These are phyloP conservation scores for Pseudachorutes palmiensis DNA, from an alignment of 1,140 invertebrate species.

Conservation along the genomic window DNA sequence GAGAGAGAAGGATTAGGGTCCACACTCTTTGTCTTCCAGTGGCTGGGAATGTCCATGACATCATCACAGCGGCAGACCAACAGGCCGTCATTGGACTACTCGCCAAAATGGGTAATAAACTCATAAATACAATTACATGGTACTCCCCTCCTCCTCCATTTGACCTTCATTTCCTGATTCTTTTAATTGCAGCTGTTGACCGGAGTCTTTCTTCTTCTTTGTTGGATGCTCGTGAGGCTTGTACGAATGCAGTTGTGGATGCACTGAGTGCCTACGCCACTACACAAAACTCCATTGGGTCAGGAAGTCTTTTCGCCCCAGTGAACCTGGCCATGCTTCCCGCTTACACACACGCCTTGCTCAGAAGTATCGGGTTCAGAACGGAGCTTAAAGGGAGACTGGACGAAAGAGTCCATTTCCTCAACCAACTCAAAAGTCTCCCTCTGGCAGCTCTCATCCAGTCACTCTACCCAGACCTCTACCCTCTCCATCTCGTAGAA, in stretches of 20 bases:
- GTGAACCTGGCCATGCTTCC: constrained; percentile 70
- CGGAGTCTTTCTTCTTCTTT: constrained; percentile 74
- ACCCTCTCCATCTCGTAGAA: constrained; percentile 72
- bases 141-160: not conserved
- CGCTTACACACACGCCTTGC: constrained; percentile 76
- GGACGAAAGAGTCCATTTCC: constrained; percentile 85
- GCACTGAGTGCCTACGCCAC: constrained; percentile 72
- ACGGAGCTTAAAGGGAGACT: constrained; percentile 74
- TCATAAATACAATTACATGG: not conserved
- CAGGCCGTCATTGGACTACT: constrained; percentile 86
- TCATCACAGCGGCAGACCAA: constrained; percentile 88
- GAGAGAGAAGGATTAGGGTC: constrained; percentile 92
- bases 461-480: constrained; percentile 85
- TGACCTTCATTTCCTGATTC: constrained; percentile 26
- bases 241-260: constrained; percentile 91
- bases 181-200: constrained; percentile 68
- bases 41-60: constrained; percentile 68
- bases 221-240: constrained; percentile 86
- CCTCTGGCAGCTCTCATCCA: constrained; percentile 74
- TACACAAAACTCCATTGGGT: constrained; percentile 52
- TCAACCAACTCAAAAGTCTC: constrained; percentile 87
- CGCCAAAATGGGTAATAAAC: constrained; percentile 79
- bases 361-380: constrained; percentile 84
- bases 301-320: constrained; percentile 62
- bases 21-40: constrained; percentile 94